Evolutionary conservation across 64 coral and sea anemone species (phyloP).

Genomic region (Porites lutea): DNA sequence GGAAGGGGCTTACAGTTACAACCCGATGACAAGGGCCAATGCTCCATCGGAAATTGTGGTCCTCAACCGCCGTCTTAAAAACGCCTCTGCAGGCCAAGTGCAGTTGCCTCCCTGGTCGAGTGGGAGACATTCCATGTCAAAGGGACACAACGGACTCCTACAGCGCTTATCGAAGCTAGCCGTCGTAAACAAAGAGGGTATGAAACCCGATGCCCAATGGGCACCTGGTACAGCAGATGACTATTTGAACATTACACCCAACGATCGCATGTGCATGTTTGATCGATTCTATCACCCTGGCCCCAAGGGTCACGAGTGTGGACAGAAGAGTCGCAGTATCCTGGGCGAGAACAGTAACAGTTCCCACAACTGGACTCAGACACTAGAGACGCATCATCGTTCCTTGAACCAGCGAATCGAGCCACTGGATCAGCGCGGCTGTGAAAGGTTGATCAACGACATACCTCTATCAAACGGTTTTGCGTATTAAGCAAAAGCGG

Average conservation of each 20-base stretch:
- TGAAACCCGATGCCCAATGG: neutral
- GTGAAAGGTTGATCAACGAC: neutral
- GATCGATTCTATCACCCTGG: neutral
- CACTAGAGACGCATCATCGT: neutral
- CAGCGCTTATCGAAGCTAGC: neutral
- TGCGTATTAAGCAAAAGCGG: neutral
- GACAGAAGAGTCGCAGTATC: neutral
- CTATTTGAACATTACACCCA: neutral
- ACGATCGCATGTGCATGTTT: neutral
- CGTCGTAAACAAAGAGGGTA: neutral
- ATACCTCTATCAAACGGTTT: neutral
- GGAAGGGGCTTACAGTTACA: neutral
- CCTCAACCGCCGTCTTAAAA: neutral
- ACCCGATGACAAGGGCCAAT: neutral
- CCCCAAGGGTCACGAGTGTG: neutral
- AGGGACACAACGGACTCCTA: neutral
- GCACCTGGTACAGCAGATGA: neutral
- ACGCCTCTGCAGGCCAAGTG: neutral
- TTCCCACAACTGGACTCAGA: neutral
- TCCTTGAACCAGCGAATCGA: neutral
- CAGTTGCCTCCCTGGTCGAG: neutral
- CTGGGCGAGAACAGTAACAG: neutral
- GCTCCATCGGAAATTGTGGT: neutral
- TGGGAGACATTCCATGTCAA: neutral
- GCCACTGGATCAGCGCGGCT: neutral